Percentiles rank a stretch among this genome's conserved stretches.
Evolutionary conservation across 2,888 invertebrate species (phyloP).

Genomic region (Drosophila longiperda): DNA sequence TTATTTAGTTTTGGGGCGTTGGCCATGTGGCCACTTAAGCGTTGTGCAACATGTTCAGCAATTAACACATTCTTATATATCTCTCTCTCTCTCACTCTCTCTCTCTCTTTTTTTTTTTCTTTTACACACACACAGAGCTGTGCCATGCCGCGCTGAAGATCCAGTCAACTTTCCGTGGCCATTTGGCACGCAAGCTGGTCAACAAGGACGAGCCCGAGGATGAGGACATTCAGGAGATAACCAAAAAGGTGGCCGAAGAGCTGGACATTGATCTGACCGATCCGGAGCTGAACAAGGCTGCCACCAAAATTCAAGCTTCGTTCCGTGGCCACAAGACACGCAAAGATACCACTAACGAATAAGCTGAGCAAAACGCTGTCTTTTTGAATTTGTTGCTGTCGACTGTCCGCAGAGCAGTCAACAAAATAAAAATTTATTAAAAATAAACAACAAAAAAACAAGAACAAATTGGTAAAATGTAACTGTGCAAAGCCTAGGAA

Average conservation of each 20-base stretch:
- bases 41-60: constrained; percentile 4
- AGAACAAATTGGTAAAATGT: constrained; percentile 64
- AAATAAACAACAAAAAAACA: constrained; percentile 1
- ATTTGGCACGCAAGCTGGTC: constrained; percentile 92
- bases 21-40: constrained; percentile 35
- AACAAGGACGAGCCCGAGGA: constrained; percentile 86
- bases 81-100: background rate
- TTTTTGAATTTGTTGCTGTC: constrained; percentile 66
- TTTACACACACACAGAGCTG: constrained; percentile 87
- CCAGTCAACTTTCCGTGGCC: constrained; percentile 95
- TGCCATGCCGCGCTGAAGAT: constrained; percentile 95
- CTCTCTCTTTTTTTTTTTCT: background rate
- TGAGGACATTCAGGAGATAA: constrained; percentile 85
- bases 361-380: constrained; percentile 42
- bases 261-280: constrained; percentile 94
- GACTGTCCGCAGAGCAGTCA: constrained; percentile 51
- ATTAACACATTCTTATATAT: constrained; percentile 1
- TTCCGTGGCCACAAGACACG: constrained; percentile 96
- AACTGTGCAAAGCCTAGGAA: constrained; percentile 55
- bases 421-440: constrained; percentile 31
- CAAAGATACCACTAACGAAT: constrained; percentile 87
- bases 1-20: constrained; percentile 14
- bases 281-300: constrained; percentile 94
- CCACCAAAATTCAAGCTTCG: constrained; percentile 96
- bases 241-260: constrained; percentile 89